Evolutionary conservation across 2,113 vertebrate genomes (phyloP), one percentile per base, ranked within the genome.

Genomic region (Aplodontia rufa): DNA sequence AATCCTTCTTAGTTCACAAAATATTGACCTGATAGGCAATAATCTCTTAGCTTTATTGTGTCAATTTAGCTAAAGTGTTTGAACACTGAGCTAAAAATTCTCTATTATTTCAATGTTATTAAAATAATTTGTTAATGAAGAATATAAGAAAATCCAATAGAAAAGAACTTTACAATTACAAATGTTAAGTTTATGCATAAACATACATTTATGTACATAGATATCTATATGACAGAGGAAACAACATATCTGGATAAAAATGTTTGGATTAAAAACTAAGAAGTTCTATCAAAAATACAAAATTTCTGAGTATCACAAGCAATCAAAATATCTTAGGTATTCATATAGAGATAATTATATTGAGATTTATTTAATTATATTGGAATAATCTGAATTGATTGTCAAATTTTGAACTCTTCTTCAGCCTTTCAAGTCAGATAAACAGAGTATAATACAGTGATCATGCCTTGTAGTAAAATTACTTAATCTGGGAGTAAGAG

Each of bases 1-100:
- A 98, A 98, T 98, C 93, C 94, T 97, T 97, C 96, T 97, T 97
- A 97, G 96, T 98, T 98, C 90, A 0, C 90, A 95, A 98, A 98
- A 98, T 98, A 98, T 98, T 98, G 98, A 98, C 98, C 97, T 98
- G 94, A 97, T 97, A 97, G 90, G 93, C 93, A 97, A 95, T 97
- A 98, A 98, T 96, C 81, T 93, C 62, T 96, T 97, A 91, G 58
- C 90, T 96, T 98, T 96, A 91, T 89, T 93, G 55, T 96, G 66
- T 93, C 78, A 96, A 37, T 91, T 94, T 98, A 96, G 87, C 82
- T 96, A 91, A 94, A 96, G 49, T 92, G 2, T 76, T 96, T 82
- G 79, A 97, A 94, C 14, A 51, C 13, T 69, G 5, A 78, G n/a
- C 53, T 97, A 90, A 97, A 87, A 93, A 78, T 42, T 20, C 14